Base-by-base conservation (phyloP, 64 coral and sea anemone genomes). In the Orbicella faveolata region DNA sequence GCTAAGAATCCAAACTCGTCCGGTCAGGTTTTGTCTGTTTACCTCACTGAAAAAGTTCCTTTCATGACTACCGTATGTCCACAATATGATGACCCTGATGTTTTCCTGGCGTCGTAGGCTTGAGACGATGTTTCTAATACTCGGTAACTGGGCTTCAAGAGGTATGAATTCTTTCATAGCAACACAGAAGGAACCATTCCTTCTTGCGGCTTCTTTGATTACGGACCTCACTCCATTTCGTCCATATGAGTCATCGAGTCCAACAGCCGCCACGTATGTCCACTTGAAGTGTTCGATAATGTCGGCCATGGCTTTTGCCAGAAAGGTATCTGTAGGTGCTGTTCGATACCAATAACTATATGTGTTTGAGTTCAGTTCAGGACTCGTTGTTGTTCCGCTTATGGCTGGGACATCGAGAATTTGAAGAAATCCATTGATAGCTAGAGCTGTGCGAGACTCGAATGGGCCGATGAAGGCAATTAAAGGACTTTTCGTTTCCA, bases 271-370 rank as follows among this genome's bases (percentile, higher is more conserved):
- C 23, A 96, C 83, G 36, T 87, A 96, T 9, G 51, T 90, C 94
- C 94, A 96, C 44, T 48, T 44, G 75, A 48, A 48, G 2, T 48
- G 44, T 48, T 48, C 44, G 1, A 96, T 80, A 4, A 93, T 51
- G 75, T 96, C 95, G 0, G 66, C 88, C 75, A 96, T 87, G 16
- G 91, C 95, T 52, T 79, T 77, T 18, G 95, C 84, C 16, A 90
- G 95, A 25, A 89, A 53, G 17, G 66, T 89, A 67, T 96, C 95
- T 12, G 83, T 84, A 65, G 95, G 95, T 16, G 93, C 87, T 34
- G 91, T 96, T 20, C 91, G 80, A 79, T 90, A 96, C 23, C 93
- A 90, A 14, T 87, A 55, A 57, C 35, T 61, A 68, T 93, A 93
- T 0, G 36, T 62, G 16, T 23, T 36, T 21, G 73, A 69, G 20